A percentile compares a stretch with the other conserved stretches of the same genome.
phyloP scores from a whole-genome alignment of 1,140 invertebrate species.

The Euglossa dilemma region DNA sequence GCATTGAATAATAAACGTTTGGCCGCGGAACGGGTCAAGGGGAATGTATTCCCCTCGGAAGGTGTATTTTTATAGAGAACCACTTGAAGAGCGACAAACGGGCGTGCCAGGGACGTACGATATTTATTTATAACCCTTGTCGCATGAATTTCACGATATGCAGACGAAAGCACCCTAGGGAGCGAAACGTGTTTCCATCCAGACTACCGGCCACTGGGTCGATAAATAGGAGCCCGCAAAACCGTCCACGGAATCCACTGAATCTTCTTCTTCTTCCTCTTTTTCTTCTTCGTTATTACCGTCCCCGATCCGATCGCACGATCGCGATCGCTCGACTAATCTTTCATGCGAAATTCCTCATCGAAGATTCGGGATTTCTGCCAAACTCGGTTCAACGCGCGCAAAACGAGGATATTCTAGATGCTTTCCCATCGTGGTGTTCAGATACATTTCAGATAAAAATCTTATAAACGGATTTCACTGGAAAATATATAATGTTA shows the following conservation, averaged over 20 bases:
- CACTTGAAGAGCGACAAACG: constrained; percentile 61
- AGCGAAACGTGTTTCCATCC: constrained; percentile 42
- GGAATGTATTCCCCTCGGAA: constrained; percentile 45
- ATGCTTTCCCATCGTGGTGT: not conserved
- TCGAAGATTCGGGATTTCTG: not conserved
- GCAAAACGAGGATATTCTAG: not conserved
- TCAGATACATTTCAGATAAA: not conserved
- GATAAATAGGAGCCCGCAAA: constrained; percentile 35
- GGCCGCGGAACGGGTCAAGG: constrained; percentile 14
- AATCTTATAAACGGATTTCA: not conserved
- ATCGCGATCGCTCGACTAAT: not conserved
- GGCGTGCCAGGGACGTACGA: constrained; percentile 38
- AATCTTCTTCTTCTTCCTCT: not conserved
- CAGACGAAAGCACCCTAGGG: constrained; percentile 46
- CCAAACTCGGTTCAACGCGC: not conserved
- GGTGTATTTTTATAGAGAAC: constrained; percentile 61
- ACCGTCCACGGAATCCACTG: constrained; percentile 12
- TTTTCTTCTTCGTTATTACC: constrained; percentile 11
- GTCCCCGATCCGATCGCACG: not conserved
- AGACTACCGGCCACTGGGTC: constrained; percentile 15
- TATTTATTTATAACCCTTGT: constrained; percentile 68
- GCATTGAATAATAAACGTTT: constrained; percentile 37
- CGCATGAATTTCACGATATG: constrained; percentile 62
- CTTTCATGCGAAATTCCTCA: not conserved
- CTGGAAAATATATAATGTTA: not conserved